A percentile compares a stretch with the other conserved stretches of the same genome.
Evolutionary conservation across 2,797 vertebrate species (phyloP).

Genomic region (Echiichthys vipera): DNA sequence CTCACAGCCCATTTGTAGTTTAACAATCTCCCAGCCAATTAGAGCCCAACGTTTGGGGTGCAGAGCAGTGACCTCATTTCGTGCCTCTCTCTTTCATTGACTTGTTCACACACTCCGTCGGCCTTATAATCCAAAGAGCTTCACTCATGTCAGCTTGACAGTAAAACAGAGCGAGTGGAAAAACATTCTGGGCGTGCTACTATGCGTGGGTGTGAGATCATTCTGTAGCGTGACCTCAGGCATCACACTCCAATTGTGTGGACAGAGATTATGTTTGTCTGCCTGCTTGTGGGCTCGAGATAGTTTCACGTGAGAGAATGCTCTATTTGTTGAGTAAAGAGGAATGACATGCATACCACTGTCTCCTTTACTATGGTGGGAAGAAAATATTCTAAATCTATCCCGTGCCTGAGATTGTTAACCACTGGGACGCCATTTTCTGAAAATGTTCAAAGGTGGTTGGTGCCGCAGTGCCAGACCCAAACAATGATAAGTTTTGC

Average conservation of each 20-base stretch:
- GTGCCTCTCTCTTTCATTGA: slow-evolving; percentile 66
- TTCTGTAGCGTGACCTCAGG: slow-evolving; percentile 64
- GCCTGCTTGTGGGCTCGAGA: slow-evolving; percentile 41
- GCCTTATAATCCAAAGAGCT: slow-evolving; percentile 55
- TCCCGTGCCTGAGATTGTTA: neutral
- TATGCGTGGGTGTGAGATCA: slow-evolving; percentile 71
- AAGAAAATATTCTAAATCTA: slow-evolving; percentile 16
- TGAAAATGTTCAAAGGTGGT: neutral
- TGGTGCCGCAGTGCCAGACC: slow-evolving; percentile 1
- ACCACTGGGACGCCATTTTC: slow-evolving; percentile 5
- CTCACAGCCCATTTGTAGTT: slow-evolving; percentile 68
- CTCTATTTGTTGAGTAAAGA: slow-evolving; percentile 38
- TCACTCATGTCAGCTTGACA: slow-evolving; percentile 48
- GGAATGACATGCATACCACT: slow-evolving; percentile 31
- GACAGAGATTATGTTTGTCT: slow-evolving; percentile 44
- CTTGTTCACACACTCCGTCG: slow-evolving; percentile 64
- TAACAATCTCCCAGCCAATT: slow-evolving; percentile 70
- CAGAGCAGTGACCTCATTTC: slow-evolving; percentile 61
- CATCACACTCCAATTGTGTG: slow-evolving; percentile 48
- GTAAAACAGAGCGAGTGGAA: slow-evolving; percentile 58
- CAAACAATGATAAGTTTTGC: slow-evolving; percentile 3
- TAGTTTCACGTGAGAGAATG: slow-evolving; percentile 59
- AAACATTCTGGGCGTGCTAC: slow-evolving; percentile 66
- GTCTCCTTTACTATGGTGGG: slow-evolving; percentile 16
- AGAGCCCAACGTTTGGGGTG: slow-evolving; percentile 44